Conservation (phyloP, 2,888 invertebrate species). For the Agriopis marginaria region DNA sequence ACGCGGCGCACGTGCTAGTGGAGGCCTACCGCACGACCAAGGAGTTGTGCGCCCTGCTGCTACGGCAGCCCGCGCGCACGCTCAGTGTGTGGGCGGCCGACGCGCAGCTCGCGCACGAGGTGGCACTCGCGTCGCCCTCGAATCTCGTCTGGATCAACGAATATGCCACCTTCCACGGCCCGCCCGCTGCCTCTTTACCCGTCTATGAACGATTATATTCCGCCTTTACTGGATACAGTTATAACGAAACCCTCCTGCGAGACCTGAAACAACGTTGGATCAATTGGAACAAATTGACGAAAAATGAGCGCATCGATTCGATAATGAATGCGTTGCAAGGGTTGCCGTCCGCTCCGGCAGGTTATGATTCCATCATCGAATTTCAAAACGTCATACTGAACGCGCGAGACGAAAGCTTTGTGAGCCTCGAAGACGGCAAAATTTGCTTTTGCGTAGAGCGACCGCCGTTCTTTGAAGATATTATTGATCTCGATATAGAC, state of each 20-base stretch:
- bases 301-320: constrained; percentile 14
- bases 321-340: constrained; percentile 2
- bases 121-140: constrained; percentile 20
- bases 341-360: background rate
- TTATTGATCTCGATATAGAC: background rate
- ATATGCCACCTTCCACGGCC: constrained; percentile 29
- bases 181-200: constrained; percentile 23
- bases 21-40: constrained; percentile 25
- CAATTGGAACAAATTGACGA: constrained; percentile 16
- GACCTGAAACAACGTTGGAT: background rate
- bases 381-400: constrained; percentile 9
- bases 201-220: constrained; percentile 17
- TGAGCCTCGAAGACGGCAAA: constrained; percentile 9
- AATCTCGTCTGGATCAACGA: constrained; percentile 29
- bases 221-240: background rate
- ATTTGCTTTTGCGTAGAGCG: constrained; percentile 21
- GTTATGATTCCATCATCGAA: background rate
- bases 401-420: constrained; percentile 13
- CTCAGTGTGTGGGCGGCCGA: constrained; percentile 27
- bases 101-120: constrained; percentile 16
- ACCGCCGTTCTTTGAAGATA: background rate
- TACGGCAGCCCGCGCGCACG: background rate
- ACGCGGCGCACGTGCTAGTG: background rate
- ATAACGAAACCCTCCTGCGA: background rate
- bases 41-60: constrained; percentile 21